A percentile compares a stretch with the other conserved stretches of the same genome.
phyloP scores from a whole-genome alignment of 2,113 vertebrate genomes.

The Nannobrachium achirus region DNA sequence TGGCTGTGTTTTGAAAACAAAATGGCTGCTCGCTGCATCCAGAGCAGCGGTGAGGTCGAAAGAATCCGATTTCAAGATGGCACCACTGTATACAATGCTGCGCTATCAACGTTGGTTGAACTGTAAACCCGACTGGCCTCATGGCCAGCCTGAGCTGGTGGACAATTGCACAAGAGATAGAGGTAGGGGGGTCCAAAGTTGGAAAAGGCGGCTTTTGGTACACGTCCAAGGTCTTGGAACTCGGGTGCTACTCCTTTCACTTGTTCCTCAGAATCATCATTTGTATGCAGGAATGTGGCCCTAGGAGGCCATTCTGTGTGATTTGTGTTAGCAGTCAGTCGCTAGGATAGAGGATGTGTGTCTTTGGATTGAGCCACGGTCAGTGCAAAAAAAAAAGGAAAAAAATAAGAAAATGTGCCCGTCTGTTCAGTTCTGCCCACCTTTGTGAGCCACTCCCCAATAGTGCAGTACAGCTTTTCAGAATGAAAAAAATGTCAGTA shows the following conservation, averaged over 20 bases:
- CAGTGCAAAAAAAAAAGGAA: slow-evolving; percentile 61
- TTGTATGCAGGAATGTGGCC: slow-evolving; percentile 75
- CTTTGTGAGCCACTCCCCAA: slow-evolving; percentile 21
- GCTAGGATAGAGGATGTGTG: slow-evolving; percentile 60
- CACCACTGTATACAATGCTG: background rate
- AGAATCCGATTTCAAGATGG: slow-evolving; percentile 54
- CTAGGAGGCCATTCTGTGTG: slow-evolving; percentile 61
- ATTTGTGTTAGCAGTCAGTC: slow-evolving; percentile 59
- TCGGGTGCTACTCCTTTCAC: slow-evolving; percentile 58
- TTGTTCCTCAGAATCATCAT: slow-evolving; percentile 63
- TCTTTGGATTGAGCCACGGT: slow-evolving; percentile 34
- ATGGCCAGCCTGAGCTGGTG: slow-evolving; percentile 23
- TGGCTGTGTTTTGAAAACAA: slow-evolving; percentile 42
- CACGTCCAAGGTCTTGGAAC: slow-evolving; percentile 53
- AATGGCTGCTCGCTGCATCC: slow-evolving; percentile 49
- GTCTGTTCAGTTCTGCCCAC: slow-evolving; percentile 56
- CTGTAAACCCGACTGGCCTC: slow-evolving; percentile 8
- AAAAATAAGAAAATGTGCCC: slow-evolving; percentile 43
- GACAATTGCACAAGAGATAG: slow-evolving; percentile 12
- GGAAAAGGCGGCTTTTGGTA: slow-evolving; percentile 57
- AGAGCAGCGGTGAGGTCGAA: background rate
- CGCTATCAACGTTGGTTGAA: background rate
- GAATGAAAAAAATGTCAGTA: slow-evolving; percentile 23
- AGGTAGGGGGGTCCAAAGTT: slow-evolving; percentile 13
- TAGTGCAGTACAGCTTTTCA: slow-evolving; percentile 13